These are phyloP conservation scores for Gryon sp. DNA, from an alignment of 1,140 invertebrate genomes.

Conservation along the genomic window DNA sequence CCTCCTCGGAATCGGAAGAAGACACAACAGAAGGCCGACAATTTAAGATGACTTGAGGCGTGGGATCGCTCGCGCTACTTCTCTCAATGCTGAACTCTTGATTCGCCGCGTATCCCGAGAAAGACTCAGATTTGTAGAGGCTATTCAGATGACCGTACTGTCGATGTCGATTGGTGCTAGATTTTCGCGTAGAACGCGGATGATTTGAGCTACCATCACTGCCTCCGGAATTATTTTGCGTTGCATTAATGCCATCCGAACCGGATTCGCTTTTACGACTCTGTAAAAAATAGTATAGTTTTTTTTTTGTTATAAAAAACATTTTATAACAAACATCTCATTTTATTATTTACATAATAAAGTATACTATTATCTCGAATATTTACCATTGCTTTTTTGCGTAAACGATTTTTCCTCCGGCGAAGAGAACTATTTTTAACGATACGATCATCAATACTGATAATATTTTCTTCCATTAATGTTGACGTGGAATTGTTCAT, in stretches of 20 bases:
- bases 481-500: slow-evolving; percentile 77
- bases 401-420: slow-evolving; percentile 84
- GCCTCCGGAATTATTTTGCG: slow-evolving; percentile 69
- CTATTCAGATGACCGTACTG: slow-evolving; percentile 67
- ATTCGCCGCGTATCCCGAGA: slow-evolving; percentile 82
- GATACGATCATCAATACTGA: slow-evolving; percentile 72
- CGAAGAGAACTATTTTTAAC: slow-evolving; percentile 81
- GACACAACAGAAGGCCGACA: slow-evolving; percentile 69
- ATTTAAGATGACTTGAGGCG: slow-evolving; percentile 74
- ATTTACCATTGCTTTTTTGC: slow-evolving; percentile 81
- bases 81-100: slow-evolving; percentile 80
- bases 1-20: slow-evolving; percentile 77
- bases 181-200: slow-evolving; percentile 66
- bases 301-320: no score
- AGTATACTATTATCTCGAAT: no score
- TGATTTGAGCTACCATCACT: slow-evolving; percentile 74
- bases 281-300: slow-evolving; percentile 59
- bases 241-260: slow-evolving; percentile 78
- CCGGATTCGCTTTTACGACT: slow-evolving; percentile 82
- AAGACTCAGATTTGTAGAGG: slow-evolving; percentile 84
- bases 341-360: no score
- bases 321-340: slow-evolving; percentile 5
- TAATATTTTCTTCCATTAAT: slow-evolving; percentile 74
- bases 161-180: slow-evolving; percentile 62
- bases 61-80: slow-evolving; percentile 82